A percentile compares a stretch with the other conserved stretches of the same genome.
phyloP scores from a whole-genome alignment of 2,888 invertebrate species.

The Orchestes rusci region DNA sequence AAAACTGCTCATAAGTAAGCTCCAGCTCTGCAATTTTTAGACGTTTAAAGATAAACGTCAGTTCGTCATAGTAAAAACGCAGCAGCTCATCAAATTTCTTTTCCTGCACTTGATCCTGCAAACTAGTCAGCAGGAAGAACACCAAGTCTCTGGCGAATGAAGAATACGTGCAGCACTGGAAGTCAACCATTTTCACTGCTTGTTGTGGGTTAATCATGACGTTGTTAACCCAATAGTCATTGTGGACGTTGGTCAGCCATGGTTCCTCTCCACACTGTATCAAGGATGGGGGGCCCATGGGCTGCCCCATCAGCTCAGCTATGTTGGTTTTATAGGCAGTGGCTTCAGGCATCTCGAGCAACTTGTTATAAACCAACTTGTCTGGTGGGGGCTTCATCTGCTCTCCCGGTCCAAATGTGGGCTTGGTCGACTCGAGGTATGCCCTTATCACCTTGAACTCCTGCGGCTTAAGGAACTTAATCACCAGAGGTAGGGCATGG shows the following conservation, averaged over 20 bases:
- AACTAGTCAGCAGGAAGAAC: slow-evolving; percentile 16
- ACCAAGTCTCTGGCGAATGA: slow-evolving; percentile 12
- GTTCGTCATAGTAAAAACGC: slow-evolving; percentile 6
- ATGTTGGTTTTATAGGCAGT: not conserved
- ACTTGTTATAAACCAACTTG: not conserved
- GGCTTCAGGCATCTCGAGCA: not conserved
- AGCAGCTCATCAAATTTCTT: slow-evolving; percentile 14
- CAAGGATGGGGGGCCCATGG: not conserved
- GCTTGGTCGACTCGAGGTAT: not conserved
- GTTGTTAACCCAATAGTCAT: slow-evolving; percentile 1
- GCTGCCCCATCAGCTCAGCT: not conserved
- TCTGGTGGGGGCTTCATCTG: not conserved
- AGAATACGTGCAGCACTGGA: slow-evolving; percentile 10
- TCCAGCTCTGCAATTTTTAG: slow-evolving; percentile 1
- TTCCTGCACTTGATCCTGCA: slow-evolving; percentile 4
- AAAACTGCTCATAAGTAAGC: slow-evolving; percentile 7
- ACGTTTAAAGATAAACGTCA: not conserved
- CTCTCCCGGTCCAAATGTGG: not conserved
- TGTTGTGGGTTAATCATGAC: slow-evolving; percentile 1
- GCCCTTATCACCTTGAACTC: slow-evolving; percentile 9
- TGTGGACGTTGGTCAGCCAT: not conserved
- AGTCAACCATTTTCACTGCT: slow-evolving; percentile 12
- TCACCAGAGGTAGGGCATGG: slow-evolving; percentile 10
- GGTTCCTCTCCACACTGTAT: not conserved
- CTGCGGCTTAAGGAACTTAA: slow-evolving; percentile 10